Base-by-base conservation (phyloP, 1,140 invertebrate genomes). In the Sitodiplosis mosellana region DNA sequence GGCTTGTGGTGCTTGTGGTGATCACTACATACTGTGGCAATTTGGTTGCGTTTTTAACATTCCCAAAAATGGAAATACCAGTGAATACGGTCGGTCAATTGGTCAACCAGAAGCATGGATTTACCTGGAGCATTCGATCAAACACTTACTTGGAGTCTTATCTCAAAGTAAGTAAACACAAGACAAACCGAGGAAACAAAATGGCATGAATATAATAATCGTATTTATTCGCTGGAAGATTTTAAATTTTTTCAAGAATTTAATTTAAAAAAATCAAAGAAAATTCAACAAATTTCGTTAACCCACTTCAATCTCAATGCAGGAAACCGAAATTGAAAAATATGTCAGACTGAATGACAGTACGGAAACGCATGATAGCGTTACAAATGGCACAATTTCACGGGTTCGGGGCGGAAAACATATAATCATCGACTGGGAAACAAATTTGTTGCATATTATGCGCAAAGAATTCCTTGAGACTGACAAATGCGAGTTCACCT, bases 11-110 rank as follows among this genome's bases (percentile, higher is more conserved):
- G 2, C 73, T 94, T 48, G 81, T 94, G 0, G 70, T 92, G 1
- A 81, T 91, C 0, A 91, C 90, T 2, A 91, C 87, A 0, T 96
- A 94, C 64, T 88, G 84, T 36, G 89, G 89, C 6, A 92, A 88
- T 64, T 71, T 95, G 20, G 88, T 94, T 0, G 90, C 90, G 4
- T 91, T 91, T 59, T 70, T 96, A 8, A 94, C 91, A 1, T 93
- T 94, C 59, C 88, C 89, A 0, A 81, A 83, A 60, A 81, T 87
- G 56, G 80, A 88, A 56, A 71, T 73, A 6, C 73, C 83, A 0
- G 76, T 92, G 1, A 76, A 81, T 5, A 81, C 75, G 0, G 60
- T 91, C 0, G 68, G 76, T 7, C 81, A 89, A 55, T 58, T 92
- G 1, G 52, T 87, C 15, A 65, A 66, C 0, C 72, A 76, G 44